phyloP scores from a whole-genome alignment of 1,140 invertebrate species.

The Drosophila triauraria region DNA sequence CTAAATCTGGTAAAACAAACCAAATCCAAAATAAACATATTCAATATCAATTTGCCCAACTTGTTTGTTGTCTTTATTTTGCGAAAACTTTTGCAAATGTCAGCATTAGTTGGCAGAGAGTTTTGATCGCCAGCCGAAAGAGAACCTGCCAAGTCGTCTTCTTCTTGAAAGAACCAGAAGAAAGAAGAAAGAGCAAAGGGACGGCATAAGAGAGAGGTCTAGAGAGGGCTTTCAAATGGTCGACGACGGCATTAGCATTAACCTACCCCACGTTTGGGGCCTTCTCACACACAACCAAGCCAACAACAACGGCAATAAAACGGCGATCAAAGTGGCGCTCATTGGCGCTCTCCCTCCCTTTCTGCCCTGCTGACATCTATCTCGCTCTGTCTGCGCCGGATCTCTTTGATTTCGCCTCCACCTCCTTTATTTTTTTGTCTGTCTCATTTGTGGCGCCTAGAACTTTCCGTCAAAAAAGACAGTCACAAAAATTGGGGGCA shows the following conservation, averaged over 20 bases:
- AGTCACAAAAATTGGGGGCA: constrained; percentile 18
- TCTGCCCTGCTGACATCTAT: constrained; percentile 2
- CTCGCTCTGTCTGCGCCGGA: constrained; percentile 33
- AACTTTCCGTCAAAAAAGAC: constrained; percentile 59
- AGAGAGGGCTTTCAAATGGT: constrained; percentile 41
- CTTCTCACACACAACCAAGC: constrained; percentile 40
- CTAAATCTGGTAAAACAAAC: constrained; percentile 7
- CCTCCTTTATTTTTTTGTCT: constrained; percentile 32
- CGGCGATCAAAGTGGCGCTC: constrained; percentile 36
- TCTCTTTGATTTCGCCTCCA: constrained; percentile 48
- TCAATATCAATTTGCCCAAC: constrained; percentile 15
- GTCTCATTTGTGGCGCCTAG: constrained; percentile 47
- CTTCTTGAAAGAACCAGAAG: not conserved
- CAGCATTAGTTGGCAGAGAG: constrained; percentile 46
- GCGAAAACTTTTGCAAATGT: constrained; percentile 44
- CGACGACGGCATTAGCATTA: constrained; percentile 62
- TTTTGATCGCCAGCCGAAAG: not conserved
- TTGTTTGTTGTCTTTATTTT: constrained; percentile 27
- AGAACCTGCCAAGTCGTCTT: constrained; percentile 1
- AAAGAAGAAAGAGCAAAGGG: not conserved
- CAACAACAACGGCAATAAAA: constrained; percentile 41
- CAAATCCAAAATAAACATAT: constrained; percentile 6
- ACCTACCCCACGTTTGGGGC: constrained; percentile 71
- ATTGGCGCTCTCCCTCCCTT: constrained; percentile 15
- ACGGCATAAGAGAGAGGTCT: not conserved